Percentiles rank a stretch among this genome's conserved stretches.
These are phyloP conservation scores for Microcebus ravelobensis DNA, from an alignment of 2,113 vertebrate genomes.

Conservation along the genomic window DNA sequence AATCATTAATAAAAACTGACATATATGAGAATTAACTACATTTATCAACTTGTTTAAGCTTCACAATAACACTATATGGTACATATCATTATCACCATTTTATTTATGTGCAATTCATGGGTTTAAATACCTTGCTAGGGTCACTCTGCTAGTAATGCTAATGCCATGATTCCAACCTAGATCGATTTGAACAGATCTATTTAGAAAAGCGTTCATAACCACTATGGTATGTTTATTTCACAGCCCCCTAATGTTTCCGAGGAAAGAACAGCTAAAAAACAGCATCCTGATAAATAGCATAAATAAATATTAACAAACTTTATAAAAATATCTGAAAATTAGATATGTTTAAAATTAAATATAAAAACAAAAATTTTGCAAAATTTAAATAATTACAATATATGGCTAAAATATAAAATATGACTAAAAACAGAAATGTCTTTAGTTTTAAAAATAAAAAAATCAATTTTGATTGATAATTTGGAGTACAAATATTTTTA, in stretches of 20 bases:
- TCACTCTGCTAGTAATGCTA: not conserved
- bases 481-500: not conserved
- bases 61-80: not conserved
- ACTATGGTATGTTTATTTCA: not conserved
- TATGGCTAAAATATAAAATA: not conserved
- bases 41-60: not conserved
- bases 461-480: not conserved
- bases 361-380: not conserved
- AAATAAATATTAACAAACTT: not conserved
- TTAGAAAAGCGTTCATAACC: not conserved
- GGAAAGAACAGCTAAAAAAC: not conserved
- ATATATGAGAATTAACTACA: not conserved
- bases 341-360: not conserved
- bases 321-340: not conserved
- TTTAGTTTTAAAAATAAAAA: conserved; percentile 20
- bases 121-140: not conserved
- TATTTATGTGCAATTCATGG: not conserved
- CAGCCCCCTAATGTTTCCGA: not conserved
- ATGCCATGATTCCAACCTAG: not conserved
- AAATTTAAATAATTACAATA: not conserved
- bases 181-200: not conserved
- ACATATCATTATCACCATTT: not conserved
- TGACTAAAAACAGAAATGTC: not conserved
- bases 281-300: not conserved
- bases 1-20: not conserved